Conservation (phyloP, 2,888 invertebrate genomes). For the Rhopalosiphum nymphaeae region DNA sequence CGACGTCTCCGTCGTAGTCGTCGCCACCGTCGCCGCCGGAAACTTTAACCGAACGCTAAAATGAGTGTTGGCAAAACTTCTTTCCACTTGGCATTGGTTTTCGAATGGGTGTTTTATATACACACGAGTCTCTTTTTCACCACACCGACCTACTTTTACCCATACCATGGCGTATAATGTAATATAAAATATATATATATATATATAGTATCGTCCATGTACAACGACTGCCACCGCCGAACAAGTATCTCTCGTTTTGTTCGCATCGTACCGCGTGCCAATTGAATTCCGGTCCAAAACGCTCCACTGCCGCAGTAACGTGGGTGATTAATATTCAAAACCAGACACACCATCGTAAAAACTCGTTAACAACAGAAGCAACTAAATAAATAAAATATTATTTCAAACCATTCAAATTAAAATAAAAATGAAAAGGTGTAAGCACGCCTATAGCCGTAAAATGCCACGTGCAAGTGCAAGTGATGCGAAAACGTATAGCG, state of each 20-base stretch:
- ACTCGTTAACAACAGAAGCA: neutral
- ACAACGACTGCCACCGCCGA: neutral
- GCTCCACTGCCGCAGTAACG: neutral
- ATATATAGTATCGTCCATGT: slow-evolving; percentile 1
- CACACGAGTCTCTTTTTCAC: slow-evolving; percentile 48
- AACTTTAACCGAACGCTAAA: slow-evolving; percentile 51
- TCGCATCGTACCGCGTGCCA: slow-evolving; percentile 28
- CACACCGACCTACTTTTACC: neutral
- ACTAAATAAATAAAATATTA: neutral
- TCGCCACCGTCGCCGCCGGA: slow-evolving; percentile 9
- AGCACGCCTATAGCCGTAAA: neutral
- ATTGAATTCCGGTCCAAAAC: slow-evolving; percentile 58
- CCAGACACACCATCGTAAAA: neutral
- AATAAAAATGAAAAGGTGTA: neutral
- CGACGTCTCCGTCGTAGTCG: neutral
- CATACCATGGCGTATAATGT: slow-evolving; percentile 4
- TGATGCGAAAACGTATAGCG: neutral
- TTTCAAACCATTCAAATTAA: neutral
- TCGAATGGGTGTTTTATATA: slow-evolving; percentile 50
- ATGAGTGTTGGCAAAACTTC: slow-evolving; percentile 58
- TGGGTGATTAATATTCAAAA: slow-evolving; percentile 51
- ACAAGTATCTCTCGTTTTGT: slow-evolving; percentile 34
- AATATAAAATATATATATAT: slow-evolving; percentile 17
- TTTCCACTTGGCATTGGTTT: slow-evolving; percentile 57
- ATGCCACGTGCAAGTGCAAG: neutral